Conservation (phyloP, 1,140 invertebrate species). For the Lordiphosa clarofinis region DNA sequence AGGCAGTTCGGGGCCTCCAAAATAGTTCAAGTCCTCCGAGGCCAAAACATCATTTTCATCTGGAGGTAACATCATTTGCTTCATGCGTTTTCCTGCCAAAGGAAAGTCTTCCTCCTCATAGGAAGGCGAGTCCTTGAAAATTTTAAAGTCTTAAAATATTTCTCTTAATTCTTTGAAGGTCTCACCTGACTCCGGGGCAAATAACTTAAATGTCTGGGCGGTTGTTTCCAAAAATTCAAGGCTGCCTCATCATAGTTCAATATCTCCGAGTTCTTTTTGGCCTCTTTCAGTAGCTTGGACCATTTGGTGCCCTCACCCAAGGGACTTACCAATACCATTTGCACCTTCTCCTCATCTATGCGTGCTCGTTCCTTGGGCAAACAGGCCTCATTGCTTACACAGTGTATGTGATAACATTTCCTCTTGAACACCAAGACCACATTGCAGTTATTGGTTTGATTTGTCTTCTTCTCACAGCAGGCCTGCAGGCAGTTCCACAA, state of each 20-base stretch:
- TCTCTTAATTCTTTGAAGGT: background rate
- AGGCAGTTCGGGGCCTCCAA: slow-evolving; percentile 33
- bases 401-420: slow-evolving; percentile 89
- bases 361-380: slow-evolving; percentile 83
- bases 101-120: slow-evolving; percentile 76
- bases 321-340: slow-evolving; percentile 89
- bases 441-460: slow-evolving; percentile 84
- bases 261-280: slow-evolving; percentile 47
- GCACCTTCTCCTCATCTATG: slow-evolving; percentile 82
- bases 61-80: slow-evolving; percentile 60
- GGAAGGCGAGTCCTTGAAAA: slow-evolving; percentile 37
- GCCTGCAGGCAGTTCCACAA: slow-evolving; percentile 84
- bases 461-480: slow-evolving; percentile 83
- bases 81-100: slow-evolving; percentile 67
- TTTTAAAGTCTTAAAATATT: background rate
- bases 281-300: slow-evolving; percentile 80
- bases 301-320: slow-evolving; percentile 79
- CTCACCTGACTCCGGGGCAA: slow-evolving; percentile 40
- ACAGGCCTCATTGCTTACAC: slow-evolving; percentile 86
- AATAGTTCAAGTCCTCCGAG: slow-evolving; percentile 67
- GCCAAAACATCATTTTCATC: slow-evolving; percentile 80
- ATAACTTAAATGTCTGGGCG: slow-evolving; percentile 52
- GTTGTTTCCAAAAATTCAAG: slow-evolving; percentile 73
- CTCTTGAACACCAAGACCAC: slow-evolving; percentile 88
- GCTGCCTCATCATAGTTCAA: slow-evolving; percentile 48